These are phyloP conservation scores for Drosophila longiperda DNA, from an alignment of 2,888 invertebrate genomes.

Conservation along the genomic window DNA sequence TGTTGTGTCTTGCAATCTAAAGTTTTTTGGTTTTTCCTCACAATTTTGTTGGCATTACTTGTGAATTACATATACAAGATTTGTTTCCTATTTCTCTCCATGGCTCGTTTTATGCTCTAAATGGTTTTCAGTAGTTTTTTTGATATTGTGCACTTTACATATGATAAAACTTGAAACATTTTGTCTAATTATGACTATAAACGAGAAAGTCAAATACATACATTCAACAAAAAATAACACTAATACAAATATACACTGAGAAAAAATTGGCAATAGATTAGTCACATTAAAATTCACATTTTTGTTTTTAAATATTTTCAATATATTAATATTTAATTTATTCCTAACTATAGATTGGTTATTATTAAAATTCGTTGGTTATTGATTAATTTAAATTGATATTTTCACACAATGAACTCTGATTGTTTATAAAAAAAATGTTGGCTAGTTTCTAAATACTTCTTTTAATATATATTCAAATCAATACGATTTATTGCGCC, in stretches of 20 bases:
- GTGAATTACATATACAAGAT: conserved; percentile 4
- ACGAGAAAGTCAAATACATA: conserved; percentile 45
- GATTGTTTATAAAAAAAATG: neutral
- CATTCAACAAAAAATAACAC: conserved; percentile 69
- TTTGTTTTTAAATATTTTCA: conserved; percentile 6
- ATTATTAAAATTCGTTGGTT: conserved; percentile 3
- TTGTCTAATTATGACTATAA: conserved; percentile 61
- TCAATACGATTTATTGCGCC: neutral
- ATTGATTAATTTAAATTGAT: neutral
- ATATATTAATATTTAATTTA: conserved; percentile 24
- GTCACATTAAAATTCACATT: conserved; percentile 64
- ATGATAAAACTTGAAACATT: conserved; percentile 56
- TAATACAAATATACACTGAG: conserved; percentile 81
- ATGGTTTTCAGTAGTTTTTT: conserved; percentile 61
- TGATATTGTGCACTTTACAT: conserved; percentile 59
- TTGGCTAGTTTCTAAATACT: neutral
- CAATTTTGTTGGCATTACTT: conserved; percentile 53
- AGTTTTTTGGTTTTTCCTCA: conserved; percentile 57
- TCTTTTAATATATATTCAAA: neutral
- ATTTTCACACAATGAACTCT: neutral
- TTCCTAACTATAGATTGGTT: conserved; percentile 24
- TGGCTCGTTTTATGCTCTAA: conserved; percentile 51
- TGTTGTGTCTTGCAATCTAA: conserved; percentile 63
- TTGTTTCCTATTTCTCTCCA: neutral
- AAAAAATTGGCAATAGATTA: conserved; percentile 84